phyloP scores from a whole-genome alignment of 2,797 vertebrate genomes.

The Ptychobarbus kaznakovi region DNA sequence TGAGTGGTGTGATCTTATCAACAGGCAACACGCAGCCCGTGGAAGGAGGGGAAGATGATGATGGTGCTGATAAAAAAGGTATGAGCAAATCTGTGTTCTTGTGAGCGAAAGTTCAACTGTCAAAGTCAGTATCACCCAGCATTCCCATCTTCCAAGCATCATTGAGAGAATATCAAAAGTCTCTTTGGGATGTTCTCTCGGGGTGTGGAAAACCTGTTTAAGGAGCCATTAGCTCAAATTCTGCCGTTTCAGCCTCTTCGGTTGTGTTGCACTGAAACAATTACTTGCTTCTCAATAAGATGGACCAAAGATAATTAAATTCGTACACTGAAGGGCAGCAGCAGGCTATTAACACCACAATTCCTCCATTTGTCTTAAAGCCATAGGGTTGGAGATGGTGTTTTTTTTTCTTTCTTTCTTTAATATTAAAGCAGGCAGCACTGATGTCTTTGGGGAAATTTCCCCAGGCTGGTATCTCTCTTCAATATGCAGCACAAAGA shows the following conservation, averaged over 20 bases:
- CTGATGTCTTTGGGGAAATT: constrained; percentile 73
- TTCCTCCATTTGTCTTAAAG: constrained; percentile 83
- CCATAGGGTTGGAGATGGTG: constrained; percentile 74
- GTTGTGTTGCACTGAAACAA: constrained; percentile 83
- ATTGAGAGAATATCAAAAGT: constrained; percentile 76
- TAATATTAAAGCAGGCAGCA: constrained; percentile 72
- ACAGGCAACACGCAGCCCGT: constrained; percentile 42
- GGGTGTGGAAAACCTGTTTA: constrained; percentile 77
- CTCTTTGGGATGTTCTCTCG: constrained; percentile 75
- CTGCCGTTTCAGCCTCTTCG: constrained; percentile 81
- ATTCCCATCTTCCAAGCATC: constrained; percentile 66
- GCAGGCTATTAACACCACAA: constrained; percentile 82
- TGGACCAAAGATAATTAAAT: constrained; percentile 86
- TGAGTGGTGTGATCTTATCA: constrained; percentile 13
- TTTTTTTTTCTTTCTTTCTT: constrained; percentile 60
- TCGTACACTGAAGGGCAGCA: constrained; percentile 79
- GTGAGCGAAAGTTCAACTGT: constrained; percentile 49
- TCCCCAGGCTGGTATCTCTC: constrained; percentile 51
- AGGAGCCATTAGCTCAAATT: constrained; percentile 81
- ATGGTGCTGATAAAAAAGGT: constrained; percentile 49
- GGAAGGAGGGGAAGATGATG: constrained; percentile 39
- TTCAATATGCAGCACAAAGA: constrained; percentile 61
- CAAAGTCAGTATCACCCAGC: constrained; percentile 68
- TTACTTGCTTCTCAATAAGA: constrained; percentile 82
- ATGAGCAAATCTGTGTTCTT: constrained; percentile 21